These are phyloP conservation scores for Lanius ludovicianus DNA, from an alignment of 2,113 vertebrate species.

Conservation along the genomic window DNA sequence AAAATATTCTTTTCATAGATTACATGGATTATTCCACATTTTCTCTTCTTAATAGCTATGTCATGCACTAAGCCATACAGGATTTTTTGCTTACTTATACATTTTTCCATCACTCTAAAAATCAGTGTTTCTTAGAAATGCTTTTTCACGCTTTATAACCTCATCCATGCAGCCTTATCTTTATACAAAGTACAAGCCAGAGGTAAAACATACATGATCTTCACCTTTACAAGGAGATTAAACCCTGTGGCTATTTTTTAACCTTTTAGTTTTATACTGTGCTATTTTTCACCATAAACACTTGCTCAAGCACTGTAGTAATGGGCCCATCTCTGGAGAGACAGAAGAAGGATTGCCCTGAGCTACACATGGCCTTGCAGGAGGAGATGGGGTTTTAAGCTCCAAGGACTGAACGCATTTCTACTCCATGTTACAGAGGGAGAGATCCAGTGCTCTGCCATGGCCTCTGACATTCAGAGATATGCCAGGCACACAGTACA, in stretches of 20 bases:
- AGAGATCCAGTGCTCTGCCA: not conserved
- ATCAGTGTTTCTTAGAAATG: not conserved
- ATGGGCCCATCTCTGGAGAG: not conserved
- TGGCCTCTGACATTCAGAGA: not conserved
- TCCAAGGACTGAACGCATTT: not conserved
- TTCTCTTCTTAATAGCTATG: not conserved
- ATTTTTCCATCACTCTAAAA: not conserved
- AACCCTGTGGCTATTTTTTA: constrained; percentile 13
- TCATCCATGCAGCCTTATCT: not conserved
- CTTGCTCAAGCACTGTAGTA: not conserved
- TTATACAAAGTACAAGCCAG: not conserved
- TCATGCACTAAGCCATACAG: not conserved
- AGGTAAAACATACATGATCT: not conserved
- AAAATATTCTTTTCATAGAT: not conserved
- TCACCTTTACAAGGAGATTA: constrained; percentile 21
- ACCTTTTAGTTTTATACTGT: not conserved
- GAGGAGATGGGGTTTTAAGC: constrained; percentile 4
- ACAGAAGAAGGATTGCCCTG: not conserved
- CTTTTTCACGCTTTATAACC: not conserved
- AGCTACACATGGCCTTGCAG: not conserved
- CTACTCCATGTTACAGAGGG: not conserved
- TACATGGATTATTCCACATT: not conserved
- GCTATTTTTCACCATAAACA: not conserved
- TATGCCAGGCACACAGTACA: accelerated
- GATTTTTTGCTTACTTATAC: not conserved